Evolutionary conservation across 2,888 invertebrate species (phyloP).

Genomic region (Ganaspis brasiliensis): DNA sequence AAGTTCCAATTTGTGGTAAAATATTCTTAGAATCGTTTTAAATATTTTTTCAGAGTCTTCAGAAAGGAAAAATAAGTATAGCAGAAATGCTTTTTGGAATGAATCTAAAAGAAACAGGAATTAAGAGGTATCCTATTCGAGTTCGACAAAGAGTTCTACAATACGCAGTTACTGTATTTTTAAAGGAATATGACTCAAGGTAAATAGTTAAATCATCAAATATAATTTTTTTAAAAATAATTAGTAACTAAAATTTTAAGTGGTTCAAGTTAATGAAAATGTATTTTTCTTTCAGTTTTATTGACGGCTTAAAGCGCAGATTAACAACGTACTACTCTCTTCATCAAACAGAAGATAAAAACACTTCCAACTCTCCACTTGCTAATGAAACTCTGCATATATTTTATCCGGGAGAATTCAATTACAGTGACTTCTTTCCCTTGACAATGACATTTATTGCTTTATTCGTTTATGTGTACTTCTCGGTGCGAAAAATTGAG

Average conservation of each 20-base stretch:
- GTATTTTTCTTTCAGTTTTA: slow-evolving; percentile 83
- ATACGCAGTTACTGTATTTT: slow-evolving; percentile 93
- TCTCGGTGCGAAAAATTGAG: slow-evolving; percentile 97
- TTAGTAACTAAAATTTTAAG: too few relatives aligned
- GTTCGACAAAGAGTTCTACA: slow-evolving; percentile 92
- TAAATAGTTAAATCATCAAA: slow-evolving; percentile 82
- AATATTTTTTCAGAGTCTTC: slow-evolving; percentile 85
- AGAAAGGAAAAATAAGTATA: slow-evolving; percentile 91
- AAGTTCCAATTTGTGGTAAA: too few relatives aligned
- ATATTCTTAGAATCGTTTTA: slow-evolving; percentile 49
- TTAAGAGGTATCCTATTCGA: slow-evolving; percentile 93
- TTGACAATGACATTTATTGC: slow-evolving; percentile 91
- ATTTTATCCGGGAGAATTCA: slow-evolving; percentile 94
- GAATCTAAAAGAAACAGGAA: slow-evolving; percentile 93
- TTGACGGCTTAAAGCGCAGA: slow-evolving; percentile 88
- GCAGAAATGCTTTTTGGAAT: slow-evolving; percentile 97
- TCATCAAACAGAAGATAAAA: slow-evolving; percentile 82
- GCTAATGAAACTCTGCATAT: slow-evolving; percentile 84
- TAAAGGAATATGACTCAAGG: slow-evolving; percentile 90
- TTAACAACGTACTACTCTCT: slow-evolving; percentile 88
- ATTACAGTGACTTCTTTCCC: slow-evolving; percentile 92
- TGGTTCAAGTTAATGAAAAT: too few relatives aligned
- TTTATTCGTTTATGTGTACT: slow-evolving; percentile 95
- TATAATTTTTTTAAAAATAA: too few relatives aligned
- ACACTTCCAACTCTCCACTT: slow-evolving; percentile 63